A percentile compares a stretch with the other conserved stretches of the same genome.
phyloP scores from a whole-genome alignment of 1,140 invertebrate genomes.

The Cherax destructor region DNA sequence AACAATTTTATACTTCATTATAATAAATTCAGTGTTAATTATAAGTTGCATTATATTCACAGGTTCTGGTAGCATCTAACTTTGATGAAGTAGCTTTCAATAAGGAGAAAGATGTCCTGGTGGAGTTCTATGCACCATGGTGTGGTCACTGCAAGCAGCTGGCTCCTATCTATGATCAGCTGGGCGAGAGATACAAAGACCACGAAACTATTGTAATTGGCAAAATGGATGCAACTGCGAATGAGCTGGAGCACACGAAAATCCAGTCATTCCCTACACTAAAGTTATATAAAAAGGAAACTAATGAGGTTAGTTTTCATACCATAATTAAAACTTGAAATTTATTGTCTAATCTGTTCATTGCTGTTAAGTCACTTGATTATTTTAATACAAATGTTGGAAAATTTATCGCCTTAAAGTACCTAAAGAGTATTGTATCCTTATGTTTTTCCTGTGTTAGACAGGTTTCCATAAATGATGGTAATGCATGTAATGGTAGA shows the following conservation, averaged over 20 bases:
- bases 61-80: conserved; percentile 92
- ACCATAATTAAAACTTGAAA: too few relatives aligned
- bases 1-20: too few relatives aligned
- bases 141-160: conserved; percentile 95
- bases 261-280: conserved; percentile 97
- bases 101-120: conserved; percentile 93
- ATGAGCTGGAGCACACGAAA: conserved; percentile 96
- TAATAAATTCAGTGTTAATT: too few relatives aligned
- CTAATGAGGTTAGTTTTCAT: conserved; percentile 85
- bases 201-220: conserved; percentile 92
- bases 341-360: too few relatives aligned
- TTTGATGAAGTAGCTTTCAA: conserved; percentile 96
- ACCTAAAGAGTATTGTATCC: too few relatives aligned
- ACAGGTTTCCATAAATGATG: too few relatives aligned
- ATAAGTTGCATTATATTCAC: neutral
- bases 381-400: too few relatives aligned
- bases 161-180: conserved; percentile 94
- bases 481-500: too few relatives aligned
- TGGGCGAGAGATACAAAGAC: conserved; percentile 91
- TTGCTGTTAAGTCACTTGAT: too few relatives aligned
- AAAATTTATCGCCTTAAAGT: too few relatives aligned
- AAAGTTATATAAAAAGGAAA: conserved; percentile 94
- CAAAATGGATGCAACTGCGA: conserved; percentile 98
- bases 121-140: conserved; percentile 99
- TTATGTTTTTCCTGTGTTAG: too few relatives aligned